Base-by-base conservation (phyloP, 2,888 invertebrate species). In the Yponomeuta sedellus region DNA sequence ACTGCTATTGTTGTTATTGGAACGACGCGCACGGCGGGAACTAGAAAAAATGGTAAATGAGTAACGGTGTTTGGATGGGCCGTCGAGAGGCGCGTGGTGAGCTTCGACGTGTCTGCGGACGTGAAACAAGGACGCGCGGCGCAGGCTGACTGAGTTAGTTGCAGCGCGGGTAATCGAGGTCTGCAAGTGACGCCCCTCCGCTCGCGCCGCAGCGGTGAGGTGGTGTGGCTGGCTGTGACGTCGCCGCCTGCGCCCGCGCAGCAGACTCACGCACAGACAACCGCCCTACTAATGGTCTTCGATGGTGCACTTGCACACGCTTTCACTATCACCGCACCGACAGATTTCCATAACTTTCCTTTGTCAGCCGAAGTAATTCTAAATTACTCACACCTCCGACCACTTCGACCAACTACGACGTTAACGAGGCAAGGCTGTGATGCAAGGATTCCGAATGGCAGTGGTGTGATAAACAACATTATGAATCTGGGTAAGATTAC, bases 201-300 rank as follows among this genome's bases (percentile, higher is more conserved):
- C 64, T 58, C 39, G 10, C 61, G 44, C 28, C 56, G 34, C 16
- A 10, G 66, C 34, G 28, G 57, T 40, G 59, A 59, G 59, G 25
- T 25, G 25, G 59, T 12, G 59, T 11, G 25, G 64, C 58, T 61
- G 65, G n/a, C 52, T 56, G 39, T 61, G 65, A n/a, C 56, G 61
- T 28, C 63, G 63, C 11, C 70, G 69, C 74, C 72, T 73, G 74
- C 73, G 68, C 73, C 72, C 69, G 70, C 8, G n/a, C 20, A 8
- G 25, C 11, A 19, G n/a, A 20, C 10, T 57, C 57, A 5, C 57
- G 57, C 20, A 12, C 20, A 59, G 25, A 59, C 59, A 8, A 10
- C 20, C 59, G 59, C 10, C 25, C 22, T 20, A 20, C 59, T 20
- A 20, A 1, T 59, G 59, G 25, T 16, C 44, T 16, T 16, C 44